These are phyloP conservation scores for Eilema sororculum DNA, from an alignment of 2,888 invertebrate species.

Conservation along the genomic window DNA sequence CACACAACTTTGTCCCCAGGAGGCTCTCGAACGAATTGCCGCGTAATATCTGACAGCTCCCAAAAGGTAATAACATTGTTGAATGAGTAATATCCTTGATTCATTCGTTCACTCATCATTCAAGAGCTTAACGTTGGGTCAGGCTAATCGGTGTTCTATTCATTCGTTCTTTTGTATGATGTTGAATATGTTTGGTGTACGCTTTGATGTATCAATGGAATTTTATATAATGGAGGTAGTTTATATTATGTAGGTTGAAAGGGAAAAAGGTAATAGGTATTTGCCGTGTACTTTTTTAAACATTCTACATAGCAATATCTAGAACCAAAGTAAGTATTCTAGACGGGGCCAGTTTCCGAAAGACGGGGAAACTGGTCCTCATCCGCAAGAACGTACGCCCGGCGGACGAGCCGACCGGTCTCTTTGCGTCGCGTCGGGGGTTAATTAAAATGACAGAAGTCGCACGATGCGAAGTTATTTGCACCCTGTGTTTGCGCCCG, in stretches of 20 bases:
- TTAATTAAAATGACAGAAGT: not conserved
- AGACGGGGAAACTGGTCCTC: too few species aligned
- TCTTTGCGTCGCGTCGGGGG: too few species aligned
- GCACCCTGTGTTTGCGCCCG: too few species aligned
- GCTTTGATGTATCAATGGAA: not conserved
- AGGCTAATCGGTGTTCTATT: constrained; percentile 10
- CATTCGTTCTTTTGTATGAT: constrained; percentile 6
- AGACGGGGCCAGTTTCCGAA: too few species aligned
- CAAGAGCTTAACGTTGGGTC: constrained; percentile 3
- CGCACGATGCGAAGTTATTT: not conserved
- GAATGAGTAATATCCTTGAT: not conserved
- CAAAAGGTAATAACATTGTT: not conserved
- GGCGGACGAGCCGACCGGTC: too few species aligned
- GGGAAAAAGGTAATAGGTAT: not conserved
- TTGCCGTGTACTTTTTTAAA: too few species aligned
- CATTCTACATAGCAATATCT: too few species aligned
- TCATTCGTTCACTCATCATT: constrained; percentile 11
- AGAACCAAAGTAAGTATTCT: too few species aligned
- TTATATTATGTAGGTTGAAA: not conserved
- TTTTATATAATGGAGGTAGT: not conserved
- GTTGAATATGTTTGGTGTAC: not conserved
- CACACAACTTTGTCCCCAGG: not conserved
- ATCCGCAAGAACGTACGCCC: too few species aligned
- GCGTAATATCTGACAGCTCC: constrained; percentile 16
- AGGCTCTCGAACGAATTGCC: not conserved